Evolutionary conservation across 2,113 vertebrate species (phyloP), one percentile per base, ranked within the genome.

Genomic region (Solenodon paradoxus): DNA sequence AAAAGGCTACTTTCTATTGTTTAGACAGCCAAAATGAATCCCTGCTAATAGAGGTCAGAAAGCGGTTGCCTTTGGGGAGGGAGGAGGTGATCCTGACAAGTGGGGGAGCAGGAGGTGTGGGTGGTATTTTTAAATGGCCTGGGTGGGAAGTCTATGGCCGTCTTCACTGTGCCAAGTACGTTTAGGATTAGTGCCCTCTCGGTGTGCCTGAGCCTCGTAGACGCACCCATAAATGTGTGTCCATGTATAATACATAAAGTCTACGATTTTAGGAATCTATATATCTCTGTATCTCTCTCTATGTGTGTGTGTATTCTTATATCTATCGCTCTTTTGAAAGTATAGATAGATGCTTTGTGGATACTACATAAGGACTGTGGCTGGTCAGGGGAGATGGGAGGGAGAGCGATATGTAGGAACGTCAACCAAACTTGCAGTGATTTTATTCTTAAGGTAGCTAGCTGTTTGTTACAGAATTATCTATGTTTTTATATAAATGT

Each of bases 21-120:
- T 95, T 75, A 35, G 26, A 72, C 45, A 20, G 83, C 26, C n/a
- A 3, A 77, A 51, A 19, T 4, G 11, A 53, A 13, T 28, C 40
- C 16, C 0, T 20, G 51, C 57, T 30, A 9, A 30, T 63, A 63
- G 61, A 26, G 28, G 61, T 63, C 28, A 32, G 28, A 68, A 68
- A 7, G 24, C 9, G 79, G 38, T 40, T 55, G 32, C 32, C 15
- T 90, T 35, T 24, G 35, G 38, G 71, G 28, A 77, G 19, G 35
- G 3, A 16, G 32, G 20, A n/a, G 64, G 35, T n/a, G 24, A 42
- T 19, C 32, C 5, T 69, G 53, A 40, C 0, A 1, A 16, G n/a
- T 63, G 20, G 1, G 47, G 20, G 6, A 2, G 15, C 0, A 0
- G 19, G n/a, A 49, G 51, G 38, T 20, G 9, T 7, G 69, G 30